phyloP scores from a whole-genome alignment of 2,888 invertebrate species.

The Geophilus truncorum region DNA sequence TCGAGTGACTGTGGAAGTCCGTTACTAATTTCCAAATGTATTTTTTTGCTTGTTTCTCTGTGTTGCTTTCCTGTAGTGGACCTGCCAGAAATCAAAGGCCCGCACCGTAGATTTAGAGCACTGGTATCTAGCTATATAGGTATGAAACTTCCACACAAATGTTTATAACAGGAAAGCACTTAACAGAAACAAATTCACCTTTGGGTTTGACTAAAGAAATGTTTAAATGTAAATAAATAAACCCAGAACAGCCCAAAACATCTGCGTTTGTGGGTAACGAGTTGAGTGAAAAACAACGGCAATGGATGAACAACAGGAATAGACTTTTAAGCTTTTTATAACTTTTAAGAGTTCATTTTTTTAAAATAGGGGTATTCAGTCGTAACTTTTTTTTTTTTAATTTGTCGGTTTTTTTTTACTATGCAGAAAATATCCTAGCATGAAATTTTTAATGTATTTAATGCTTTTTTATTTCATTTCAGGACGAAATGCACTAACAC shows the following conservation, averaged over 20 bases:
- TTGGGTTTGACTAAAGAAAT: background rate
- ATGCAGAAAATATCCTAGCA: too few relatives aligned
- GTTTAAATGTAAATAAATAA: background rate
- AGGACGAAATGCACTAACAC: background rate
- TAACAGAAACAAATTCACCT: conserved; percentile 18
- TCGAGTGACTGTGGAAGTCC: background rate
- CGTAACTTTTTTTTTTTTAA: too few relatives aligned
- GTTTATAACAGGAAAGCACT: conserved; percentile 30
- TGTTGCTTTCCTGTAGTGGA: conserved; percentile 65
- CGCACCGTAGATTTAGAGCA: conserved; percentile 99
- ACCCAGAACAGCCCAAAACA: background rate
- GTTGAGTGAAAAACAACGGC: background rate
- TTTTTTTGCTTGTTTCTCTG: conserved; percentile 36
- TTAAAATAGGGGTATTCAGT: background rate
- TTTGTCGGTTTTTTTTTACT: too few relatives aligned
- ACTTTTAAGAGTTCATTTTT: background rate
- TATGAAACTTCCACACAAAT: conserved; percentile 52
- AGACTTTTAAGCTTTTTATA: too few relatives aligned
- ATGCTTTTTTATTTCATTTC: background rate
- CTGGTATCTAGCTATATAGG: conserved; percentile 99
- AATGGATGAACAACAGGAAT: too few relatives aligned
- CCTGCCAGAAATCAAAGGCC: conserved; percentile 96
- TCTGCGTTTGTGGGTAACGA: background rate
- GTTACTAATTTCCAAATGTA: conserved; percentile 29
- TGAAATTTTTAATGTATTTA: background rate